Base-by-base conservation (phyloP, 2,888 invertebrate species). In the Dorcus hopei region DNA sequence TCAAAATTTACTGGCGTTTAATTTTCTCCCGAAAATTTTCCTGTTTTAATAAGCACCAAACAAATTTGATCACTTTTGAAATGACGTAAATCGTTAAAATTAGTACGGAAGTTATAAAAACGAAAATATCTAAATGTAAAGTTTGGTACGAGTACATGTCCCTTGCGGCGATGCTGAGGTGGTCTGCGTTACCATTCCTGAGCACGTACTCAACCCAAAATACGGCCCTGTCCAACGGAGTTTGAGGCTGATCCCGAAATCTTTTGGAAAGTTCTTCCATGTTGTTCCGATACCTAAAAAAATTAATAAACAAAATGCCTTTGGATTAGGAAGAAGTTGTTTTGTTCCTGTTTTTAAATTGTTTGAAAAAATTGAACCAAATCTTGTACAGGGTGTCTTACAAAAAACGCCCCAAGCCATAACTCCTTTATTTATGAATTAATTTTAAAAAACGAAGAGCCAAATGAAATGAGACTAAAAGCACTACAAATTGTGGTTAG, bases 191-290 rank as follows among this genome's bases (percentile, higher is more conserved):
- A 52, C 57, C 58, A 41, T 68, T 58, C 40, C 67, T 61, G n/a
- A 65, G 33, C 5, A 61, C 53, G 16, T 67, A 66, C 50, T 68
- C 67, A n/a, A 65, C 54, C 67, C 68, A 68, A 58, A 61, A 67
- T 5, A 67, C 54, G 4, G 63, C 67, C 47, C 58, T 51, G 19
- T 63, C 57, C 11, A 68, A 38, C 2, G 70, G 62, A 3, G 65
- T 57, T 11, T 65, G 54, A 8, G 62, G 60, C 49, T 60, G 59
- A 57, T 68, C 68, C 9, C 56, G 57, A 48, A 60, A 66, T 40
- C 53, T 55, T 52, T 45, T 52, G 1, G 70, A 67, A 14, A 68
- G 26, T 6, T 51, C 16, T 49, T 65, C 50, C 38, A 61, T 63
- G 23, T 65, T 67, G 41, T 59, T 43, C 7, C 41, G 51, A 48